phyloP scores from a whole-genome alignment of 2,113 vertebrate genomes.

The Seriola rivoliana region DNA sequence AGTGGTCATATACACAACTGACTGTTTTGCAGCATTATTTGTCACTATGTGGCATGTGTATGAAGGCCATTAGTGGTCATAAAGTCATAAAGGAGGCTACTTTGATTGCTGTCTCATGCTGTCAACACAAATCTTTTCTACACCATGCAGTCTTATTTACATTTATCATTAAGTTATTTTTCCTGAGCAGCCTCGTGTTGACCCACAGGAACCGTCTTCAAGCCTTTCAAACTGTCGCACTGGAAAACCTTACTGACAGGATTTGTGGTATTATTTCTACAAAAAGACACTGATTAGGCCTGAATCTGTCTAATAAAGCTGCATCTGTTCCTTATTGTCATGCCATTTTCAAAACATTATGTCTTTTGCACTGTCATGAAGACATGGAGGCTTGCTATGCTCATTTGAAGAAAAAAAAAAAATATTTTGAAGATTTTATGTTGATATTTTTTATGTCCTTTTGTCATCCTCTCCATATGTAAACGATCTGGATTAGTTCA shows the following conservation, averaged over 20 bases:
- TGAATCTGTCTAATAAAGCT: neutral
- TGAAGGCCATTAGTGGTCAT: conserved; percentile 9
- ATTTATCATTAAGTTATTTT: conserved; percentile 40
- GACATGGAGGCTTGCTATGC: conserved; percentile 19
- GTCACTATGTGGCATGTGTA: conserved; percentile 65
- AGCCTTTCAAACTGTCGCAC: conserved; percentile 3
- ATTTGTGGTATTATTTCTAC: neutral
- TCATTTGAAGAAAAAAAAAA: conserved; percentile 9
- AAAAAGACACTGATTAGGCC: neutral
- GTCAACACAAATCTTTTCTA: conserved; percentile 5
- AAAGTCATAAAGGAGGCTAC: neutral
- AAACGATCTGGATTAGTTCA: conserved; percentile 21
- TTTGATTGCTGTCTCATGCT: neutral
- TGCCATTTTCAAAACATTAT: conserved; percentile 22
- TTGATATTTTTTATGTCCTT: conserved; percentile 14
- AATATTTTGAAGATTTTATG: conserved; percentile 40
- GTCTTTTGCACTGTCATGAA: conserved; percentile 28
- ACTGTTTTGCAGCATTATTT: conserved; percentile 55
- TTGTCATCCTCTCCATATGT: conserved; percentile 31
- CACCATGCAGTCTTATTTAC: neutral
- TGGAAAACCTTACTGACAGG: neutral
- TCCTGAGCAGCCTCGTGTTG: neutral
- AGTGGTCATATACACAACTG: neutral
- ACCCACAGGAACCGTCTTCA: neutral
- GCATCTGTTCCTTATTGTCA: neutral